A percentile compares a stretch with the other conserved stretches of the same genome.
Conservation (phyloP, 2,113 vertebrate species). For the Oophaga pumilio region DNA sequence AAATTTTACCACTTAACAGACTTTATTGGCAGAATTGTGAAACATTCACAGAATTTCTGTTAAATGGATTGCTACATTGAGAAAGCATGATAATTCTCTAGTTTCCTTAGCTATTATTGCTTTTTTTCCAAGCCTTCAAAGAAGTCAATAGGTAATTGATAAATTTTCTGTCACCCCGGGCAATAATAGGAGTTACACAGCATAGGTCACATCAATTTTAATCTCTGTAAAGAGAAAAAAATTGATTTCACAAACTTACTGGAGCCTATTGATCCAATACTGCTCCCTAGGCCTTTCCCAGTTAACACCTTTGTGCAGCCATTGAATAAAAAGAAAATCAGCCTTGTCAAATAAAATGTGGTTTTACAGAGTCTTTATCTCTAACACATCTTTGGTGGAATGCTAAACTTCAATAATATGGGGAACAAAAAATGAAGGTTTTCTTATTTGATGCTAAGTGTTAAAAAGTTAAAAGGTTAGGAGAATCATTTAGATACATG, state of each 20-base stretch:
- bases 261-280: constrained; percentile 70
- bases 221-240: constrained; percentile 71
- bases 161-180: constrained; percentile 71
- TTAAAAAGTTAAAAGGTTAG: background rate
- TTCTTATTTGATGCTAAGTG: background rate
- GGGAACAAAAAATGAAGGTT: constrained; percentile 11
- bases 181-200: constrained; percentile 74
- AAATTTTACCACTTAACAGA: background rate
- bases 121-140: constrained; percentile 61
- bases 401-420: constrained; percentile 62
- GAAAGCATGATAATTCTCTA: constrained; percentile 52
- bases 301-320: constrained; percentile 71
- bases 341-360: constrained; percentile 71
- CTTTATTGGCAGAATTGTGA: background rate
- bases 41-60: constrained; percentile 26
- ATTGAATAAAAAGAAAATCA: constrained; percentile 66
- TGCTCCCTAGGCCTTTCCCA: constrained; percentile 71
- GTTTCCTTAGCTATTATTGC: constrained; percentile 58
- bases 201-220: constrained; percentile 73
- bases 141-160: constrained; percentile 76
- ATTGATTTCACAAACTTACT: constrained; percentile 73
- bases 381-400: constrained; percentile 65
- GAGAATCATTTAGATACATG: background rate
- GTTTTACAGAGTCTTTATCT: constrained; percentile 68
- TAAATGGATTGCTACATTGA: constrained; percentile 30